These are phyloP conservation scores for Acanthacorydalis orientalis DNA, from an alignment of 2,888 invertebrate species.

Conservation along the genomic window DNA sequence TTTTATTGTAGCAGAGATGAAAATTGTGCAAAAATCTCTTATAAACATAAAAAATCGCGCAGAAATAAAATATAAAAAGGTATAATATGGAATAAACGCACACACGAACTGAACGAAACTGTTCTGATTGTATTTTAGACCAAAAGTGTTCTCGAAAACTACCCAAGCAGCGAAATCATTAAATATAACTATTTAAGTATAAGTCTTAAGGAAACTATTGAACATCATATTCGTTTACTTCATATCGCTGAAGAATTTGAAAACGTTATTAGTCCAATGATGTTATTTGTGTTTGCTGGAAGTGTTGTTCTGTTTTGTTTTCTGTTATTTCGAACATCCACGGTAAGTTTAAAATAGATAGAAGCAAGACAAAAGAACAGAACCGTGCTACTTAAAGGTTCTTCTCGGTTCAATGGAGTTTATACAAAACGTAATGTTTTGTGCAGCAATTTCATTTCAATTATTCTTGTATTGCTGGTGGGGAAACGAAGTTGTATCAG, in stretches of 20 bases:
- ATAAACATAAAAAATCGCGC: neutral
- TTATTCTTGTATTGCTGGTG: conserved; percentile 14
- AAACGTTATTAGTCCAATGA: neutral
- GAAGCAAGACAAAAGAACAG: too few species aligned
- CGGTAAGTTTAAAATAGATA: neutral
- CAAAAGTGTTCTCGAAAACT: too few species aligned
- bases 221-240: neutral
- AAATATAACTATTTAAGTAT: too few species aligned
- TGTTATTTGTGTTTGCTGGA: neutral
- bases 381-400: too few species aligned
- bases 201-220: neutral
- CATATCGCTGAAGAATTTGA: neutral
- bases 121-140: too few species aligned
- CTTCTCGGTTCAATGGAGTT: conserved; percentile 7
- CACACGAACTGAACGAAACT: too few species aligned
- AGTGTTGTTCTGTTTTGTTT: neutral
- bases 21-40: neutral
- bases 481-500: conserved; percentile 13
- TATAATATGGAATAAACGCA: too few species aligned
- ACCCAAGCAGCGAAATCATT: too few species aligned
- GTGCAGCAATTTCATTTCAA: conserved; percentile 12
- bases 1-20: neutral
- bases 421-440: conserved; percentile 10
- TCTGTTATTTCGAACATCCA: neutral
- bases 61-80: too few species aligned